Percentiles rank a stretch among this genome's conserved stretches.
These are phyloP conservation scores for Andrena flavipes DNA, from an alignment of 2,888 invertebrate genomes.

Conservation along the genomic window DNA sequence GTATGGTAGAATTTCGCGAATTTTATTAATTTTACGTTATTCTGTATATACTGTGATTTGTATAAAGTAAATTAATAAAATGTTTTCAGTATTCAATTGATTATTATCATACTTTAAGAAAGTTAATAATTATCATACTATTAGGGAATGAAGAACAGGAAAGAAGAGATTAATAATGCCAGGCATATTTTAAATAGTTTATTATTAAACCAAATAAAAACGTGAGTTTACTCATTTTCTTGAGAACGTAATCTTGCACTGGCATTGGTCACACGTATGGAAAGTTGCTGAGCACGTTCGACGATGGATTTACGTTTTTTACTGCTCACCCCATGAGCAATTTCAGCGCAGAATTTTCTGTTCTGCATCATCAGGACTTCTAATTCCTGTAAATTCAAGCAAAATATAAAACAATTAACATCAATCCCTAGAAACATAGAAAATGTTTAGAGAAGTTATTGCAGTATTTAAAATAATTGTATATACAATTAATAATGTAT, in stretches of 20 bases:
- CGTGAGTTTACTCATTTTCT: constrained; percentile 95
- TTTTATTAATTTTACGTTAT: constrained; percentile 12
- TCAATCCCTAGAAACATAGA: too few relatives aligned
- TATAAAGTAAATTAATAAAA: constrained; percentile 17
- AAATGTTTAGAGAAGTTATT: too few relatives aligned
- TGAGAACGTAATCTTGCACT: constrained; percentile 98
- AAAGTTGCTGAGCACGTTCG: constrained; percentile 97
- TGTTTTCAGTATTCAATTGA: constrained; percentile 2
- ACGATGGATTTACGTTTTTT: constrained; percentile 98
- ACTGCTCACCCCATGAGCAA: constrained; percentile 98
- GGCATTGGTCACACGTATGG: constrained; percentile 97
- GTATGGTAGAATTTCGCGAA: background rate
- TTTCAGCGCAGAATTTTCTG: constrained; percentile 98
- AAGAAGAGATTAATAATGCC: background rate
- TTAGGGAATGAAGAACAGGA: background rate
- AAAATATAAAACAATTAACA: background rate
- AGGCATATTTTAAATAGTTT: constrained; percentile 63
- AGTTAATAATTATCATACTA: background rate
- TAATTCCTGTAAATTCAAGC: constrained; percentile 90
- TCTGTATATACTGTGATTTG: constrained; percentile 24
- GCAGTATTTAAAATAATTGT: background rate
- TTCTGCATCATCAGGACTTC: constrained; percentile 99
- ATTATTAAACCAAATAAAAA: constrained; percentile 67
- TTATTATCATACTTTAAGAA: background rate
- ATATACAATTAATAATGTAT: background rate